phyloP scores from a whole-genome alignment of 2,113 vertebrate genomes.

The Chionomys nivalis region DNA sequence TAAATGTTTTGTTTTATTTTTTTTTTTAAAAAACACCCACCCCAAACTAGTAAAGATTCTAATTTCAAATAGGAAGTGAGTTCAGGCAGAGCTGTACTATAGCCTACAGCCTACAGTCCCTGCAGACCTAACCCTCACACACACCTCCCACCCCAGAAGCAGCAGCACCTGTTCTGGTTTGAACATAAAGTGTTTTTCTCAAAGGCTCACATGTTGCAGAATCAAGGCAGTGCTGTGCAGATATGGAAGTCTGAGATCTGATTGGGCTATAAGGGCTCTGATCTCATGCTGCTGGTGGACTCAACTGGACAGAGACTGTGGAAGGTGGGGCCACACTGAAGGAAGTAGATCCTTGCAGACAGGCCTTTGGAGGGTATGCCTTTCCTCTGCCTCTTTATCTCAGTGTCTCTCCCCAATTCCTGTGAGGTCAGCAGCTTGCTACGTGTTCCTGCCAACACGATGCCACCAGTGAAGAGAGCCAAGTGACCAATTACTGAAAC shows the following conservation, averaged over 20 bases:
- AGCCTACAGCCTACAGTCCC: neutral
- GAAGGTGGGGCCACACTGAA: neutral
- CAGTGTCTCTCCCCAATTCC: no score
- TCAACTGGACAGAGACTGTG: neutral
- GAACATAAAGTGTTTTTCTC: neutral
- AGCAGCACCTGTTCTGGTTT: neutral
- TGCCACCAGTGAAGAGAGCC: neutral
- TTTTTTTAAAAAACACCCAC: neutral
- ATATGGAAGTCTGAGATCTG: neutral
- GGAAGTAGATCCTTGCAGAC: neutral
- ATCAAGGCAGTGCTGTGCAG: neutral
- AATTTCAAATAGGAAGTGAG: neutral
- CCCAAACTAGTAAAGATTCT: neutral
- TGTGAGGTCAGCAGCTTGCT: neutral
- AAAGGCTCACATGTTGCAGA: neutral
- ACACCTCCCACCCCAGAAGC: neutral
- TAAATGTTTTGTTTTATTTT: neutral
- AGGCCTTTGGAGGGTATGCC: neutral
- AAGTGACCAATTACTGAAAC: neutral
- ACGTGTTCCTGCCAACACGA: neutral
- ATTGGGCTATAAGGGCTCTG: neutral
- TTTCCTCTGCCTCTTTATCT: neutral
- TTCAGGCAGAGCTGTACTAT: neutral
- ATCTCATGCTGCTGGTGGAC: neutral
- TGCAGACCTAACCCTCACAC: neutral